These are phyloP conservation scores for Trichopria drosophilae DNA, from an alignment of 2,888 invertebrate species.

Conservation along the genomic window DNA sequence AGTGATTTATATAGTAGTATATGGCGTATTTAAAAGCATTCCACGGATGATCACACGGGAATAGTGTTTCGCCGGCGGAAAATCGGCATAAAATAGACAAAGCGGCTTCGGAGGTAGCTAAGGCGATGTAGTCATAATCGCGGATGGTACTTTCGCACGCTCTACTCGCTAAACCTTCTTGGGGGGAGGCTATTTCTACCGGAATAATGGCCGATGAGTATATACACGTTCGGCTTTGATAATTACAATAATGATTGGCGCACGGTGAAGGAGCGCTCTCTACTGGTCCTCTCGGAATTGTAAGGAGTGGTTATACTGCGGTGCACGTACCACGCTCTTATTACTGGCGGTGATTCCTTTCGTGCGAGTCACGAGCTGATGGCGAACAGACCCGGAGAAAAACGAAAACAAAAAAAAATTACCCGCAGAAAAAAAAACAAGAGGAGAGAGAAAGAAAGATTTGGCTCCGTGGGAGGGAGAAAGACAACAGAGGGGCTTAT, in stretches of 20 bases:
- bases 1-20: no score
- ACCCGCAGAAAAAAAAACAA: no score
- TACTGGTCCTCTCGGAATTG: conserved; percentile 25
- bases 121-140: conserved; percentile 47
- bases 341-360: conserved; percentile 43
- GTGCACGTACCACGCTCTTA: conserved; percentile 47
- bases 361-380: conserved; percentile 35
- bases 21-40: no score
- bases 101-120: conserved; percentile 6
- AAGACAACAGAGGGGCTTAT: conserved; percentile 47
- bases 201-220: conserved; percentile 11
- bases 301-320: conserved; percentile 37
- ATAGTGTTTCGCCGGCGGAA: no score
- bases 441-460: conserved; percentile 28
- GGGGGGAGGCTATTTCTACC: conserved; percentile 23
- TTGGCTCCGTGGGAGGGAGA: conserved; percentile 29
- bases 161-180: conserved; percentile 39
- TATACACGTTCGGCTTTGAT: conserved; percentile 43
- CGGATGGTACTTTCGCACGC: conserved; percentile 46
- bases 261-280: no score
- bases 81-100: no score
- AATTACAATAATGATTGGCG: conserved; percentile 52
- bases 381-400: no score
- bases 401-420: no score
- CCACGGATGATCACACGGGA: no score